Percentiles rank a stretch among this genome's conserved stretches.
Conservation (phyloP, 2,113 vertebrate species). For the Puffinus mauretanicus region DNA sequence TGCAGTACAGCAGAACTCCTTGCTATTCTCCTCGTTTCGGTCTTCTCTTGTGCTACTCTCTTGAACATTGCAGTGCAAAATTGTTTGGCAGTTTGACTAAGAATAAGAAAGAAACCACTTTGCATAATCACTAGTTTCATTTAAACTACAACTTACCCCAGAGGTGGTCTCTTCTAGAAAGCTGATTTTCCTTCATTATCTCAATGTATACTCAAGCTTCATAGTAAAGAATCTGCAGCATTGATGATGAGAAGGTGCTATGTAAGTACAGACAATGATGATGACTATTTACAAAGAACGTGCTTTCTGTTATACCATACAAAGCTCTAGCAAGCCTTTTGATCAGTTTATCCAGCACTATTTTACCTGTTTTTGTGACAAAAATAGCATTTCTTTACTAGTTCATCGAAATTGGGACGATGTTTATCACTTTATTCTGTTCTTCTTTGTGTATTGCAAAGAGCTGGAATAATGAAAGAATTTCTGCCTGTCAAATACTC, state of each 20-base stretch:
- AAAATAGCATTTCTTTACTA: slow-evolving; percentile 23
- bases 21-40: neutral
- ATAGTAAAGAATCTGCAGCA: neutral
- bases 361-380: neutral
- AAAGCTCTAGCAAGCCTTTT: slow-evolving; percentile 15
- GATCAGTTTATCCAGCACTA: neutral
- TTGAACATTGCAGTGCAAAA: neutral
- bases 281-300: neutral
- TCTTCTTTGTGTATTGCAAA: slow-evolving; percentile 23
- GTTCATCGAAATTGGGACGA: neutral
- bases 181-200: neutral
- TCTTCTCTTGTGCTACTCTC: neutral
- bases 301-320: neutral
- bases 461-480: slow-evolving; percentile 12
- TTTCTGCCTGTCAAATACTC: neutral
- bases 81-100: neutral
- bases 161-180: neutral
- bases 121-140: neutral
- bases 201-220: neutral
- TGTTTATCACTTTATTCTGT: slow-evolving; percentile 17
- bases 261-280: neutral
- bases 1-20: neutral
- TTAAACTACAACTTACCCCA: neutral
- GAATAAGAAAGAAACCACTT: neutral
- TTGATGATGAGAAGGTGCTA: neutral